A percentile compares a stretch with the other conserved stretches of the same genome.
phyloP scores from a whole-genome alignment of 2,797 vertebrate species.

The Lacerta bilineata region DNA sequence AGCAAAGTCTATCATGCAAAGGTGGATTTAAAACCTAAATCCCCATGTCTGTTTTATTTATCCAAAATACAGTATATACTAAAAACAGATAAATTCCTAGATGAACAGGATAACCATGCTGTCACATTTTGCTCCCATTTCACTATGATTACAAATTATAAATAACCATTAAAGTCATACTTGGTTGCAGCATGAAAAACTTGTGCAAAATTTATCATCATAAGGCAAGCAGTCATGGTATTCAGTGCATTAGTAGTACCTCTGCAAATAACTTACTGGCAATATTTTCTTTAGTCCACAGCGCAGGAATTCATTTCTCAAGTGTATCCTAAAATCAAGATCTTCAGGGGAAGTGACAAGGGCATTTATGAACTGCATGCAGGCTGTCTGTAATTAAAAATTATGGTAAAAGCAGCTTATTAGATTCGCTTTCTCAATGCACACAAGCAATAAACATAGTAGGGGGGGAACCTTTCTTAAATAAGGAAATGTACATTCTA shows the following conservation, averaged over 20 bases:
- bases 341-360: conserved; percentile 96
- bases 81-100: not conserved
- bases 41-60: not conserved
- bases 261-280: conserved; percentile 86
- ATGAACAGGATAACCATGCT: not conserved
- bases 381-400: conserved; percentile 88
- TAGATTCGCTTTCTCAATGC: not conserved
- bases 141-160: conserved; percentile 10
- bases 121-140: not conserved
- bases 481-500: not conserved
- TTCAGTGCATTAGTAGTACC: conserved; percentile 12
- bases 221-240: not conserved
- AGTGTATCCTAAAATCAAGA: conserved; percentile 98
- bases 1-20: not conserved
- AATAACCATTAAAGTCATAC: not conserved
- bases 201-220: not conserved
- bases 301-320: conserved; percentile 96
- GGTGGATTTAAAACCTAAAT: not conserved
- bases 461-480: not conserved
- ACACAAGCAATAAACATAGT: not conserved
- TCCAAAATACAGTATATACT: not conserved
- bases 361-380: conserved; percentile 99
- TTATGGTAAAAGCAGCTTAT: conserved; percentile 23
- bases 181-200: not conserved
- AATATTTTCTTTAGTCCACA: conserved; percentile 94